Evolutionary conservation across 2,888 invertebrate species (phyloP), one percentile per base, ranked within the genome.

Genomic region (Matsumyia berberina): DNA sequence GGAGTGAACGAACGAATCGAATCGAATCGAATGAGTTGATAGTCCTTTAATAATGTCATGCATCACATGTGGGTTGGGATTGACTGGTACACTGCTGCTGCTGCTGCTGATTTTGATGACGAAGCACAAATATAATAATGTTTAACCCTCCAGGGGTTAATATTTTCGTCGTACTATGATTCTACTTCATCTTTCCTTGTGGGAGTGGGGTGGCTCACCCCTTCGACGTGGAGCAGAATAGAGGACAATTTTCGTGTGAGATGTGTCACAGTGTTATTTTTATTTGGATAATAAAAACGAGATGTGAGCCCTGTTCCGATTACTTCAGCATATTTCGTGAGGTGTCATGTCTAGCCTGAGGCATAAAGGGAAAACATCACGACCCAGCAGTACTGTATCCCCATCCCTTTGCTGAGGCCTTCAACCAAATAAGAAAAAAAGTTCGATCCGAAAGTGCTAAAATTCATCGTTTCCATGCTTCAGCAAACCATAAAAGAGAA

Each of bases 31-130:
- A 76, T 66, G 76, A 76, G 57, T 67, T 76, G 66, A 66, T 66
- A 67, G 77, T 82, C 77, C 72, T 83, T 77, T 83, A 83, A 78
- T 83, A 78, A 83, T 83, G 82, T 78, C 78, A 67, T 83, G 82
- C 67, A 62, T 55, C 82, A 78, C 33, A 67, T 78, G 78, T 69
- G 35, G 51, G 58, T 55, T 62, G 46, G 55, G 62, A 70, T 70
- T 78, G 69, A 78, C 70, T 78, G 78, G 37, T 70, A 60, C 24
- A 24, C 24, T 24, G 24, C 58, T 58, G 33, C 19, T 46, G 57
- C 15, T 62, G 31, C 7, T 44, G 64, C 62, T 57, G 73, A 67
- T 80, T 67, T 60, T 62, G 80, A 81, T 81, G 80, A 81, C 69
- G 46, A 62, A 62, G 76, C 80, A 69, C 19, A 74, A 80, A 62